These are phyloP conservation scores for Mythimna loreyi DNA, from an alignment of 2,888 invertebrate genomes.

Conservation along the genomic window DNA sequence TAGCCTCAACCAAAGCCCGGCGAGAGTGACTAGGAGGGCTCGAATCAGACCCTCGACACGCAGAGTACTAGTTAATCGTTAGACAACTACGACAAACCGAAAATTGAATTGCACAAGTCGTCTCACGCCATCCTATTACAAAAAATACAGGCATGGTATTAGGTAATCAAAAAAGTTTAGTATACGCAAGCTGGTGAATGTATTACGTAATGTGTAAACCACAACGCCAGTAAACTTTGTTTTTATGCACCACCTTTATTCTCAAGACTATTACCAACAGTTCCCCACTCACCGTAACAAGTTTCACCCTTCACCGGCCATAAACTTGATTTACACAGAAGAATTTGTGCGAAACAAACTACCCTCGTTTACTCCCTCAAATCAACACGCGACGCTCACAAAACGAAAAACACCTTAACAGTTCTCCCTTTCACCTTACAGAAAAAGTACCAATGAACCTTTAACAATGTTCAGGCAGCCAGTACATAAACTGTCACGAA, in stretches of 20 bases:
- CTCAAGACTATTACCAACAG: slow-evolving; percentile 25
- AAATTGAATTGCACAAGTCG: not conserved
- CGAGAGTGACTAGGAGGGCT: too few species aligned
- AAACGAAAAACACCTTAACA: slow-evolving; percentile 55
- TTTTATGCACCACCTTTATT: slow-evolving; percentile 31
- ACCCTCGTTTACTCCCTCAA: slow-evolving; percentile 39
- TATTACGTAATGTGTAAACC: slow-evolving; percentile 8
- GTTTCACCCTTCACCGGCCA: slow-evolving; percentile 45
- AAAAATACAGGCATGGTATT: not conserved
- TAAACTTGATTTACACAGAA: slow-evolving; percentile 57
- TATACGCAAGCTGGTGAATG: not conserved
- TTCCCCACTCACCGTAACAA: slow-evolving; percentile 52
- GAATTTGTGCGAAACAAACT: slow-evolving; percentile 54
- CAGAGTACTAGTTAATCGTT: too few species aligned
- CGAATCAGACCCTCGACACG: too few species aligned
- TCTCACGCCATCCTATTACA: not conserved
- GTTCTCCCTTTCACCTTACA: slow-evolving; percentile 53
- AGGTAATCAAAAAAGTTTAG: not conserved
- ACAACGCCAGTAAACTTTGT: slow-evolving; percentile 20
- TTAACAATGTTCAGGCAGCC: slow-evolving; percentile 47
- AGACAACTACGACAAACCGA: too few species aligned
- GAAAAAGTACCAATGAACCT: slow-evolving; percentile 52
- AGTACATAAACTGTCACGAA: slow-evolving; percentile 55
- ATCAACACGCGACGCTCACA: slow-evolving; percentile 57
- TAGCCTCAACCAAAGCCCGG: too few species aligned